Evolutionary conservation across 2,113 vertebrate species (phyloP).

Genomic region (Prunella himalayana): DNA sequence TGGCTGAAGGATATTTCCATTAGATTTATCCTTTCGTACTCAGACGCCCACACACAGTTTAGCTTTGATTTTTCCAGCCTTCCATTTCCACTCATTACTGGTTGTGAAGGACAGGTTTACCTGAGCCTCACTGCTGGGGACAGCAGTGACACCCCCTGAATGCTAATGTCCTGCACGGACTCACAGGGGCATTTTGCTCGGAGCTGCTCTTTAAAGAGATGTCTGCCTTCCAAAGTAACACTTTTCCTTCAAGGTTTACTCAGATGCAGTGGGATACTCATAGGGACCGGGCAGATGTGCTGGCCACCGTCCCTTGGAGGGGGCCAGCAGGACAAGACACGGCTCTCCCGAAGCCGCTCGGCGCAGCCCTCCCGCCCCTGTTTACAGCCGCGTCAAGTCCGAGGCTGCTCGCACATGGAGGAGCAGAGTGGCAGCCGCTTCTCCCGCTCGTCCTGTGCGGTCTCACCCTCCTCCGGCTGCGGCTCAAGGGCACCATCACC

Average conservation of each 20-base stretch:
- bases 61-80: not conserved
- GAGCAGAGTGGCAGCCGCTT: rapidly evolving
- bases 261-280: not conserved
- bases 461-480: not conserved
- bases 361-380: rapidly evolving
- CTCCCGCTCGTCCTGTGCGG: not conserved
- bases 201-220: not conserved
- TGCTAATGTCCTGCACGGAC: not conserved
- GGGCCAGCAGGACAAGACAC: rapidly evolving
- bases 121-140: not conserved
- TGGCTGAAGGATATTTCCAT: conserved; percentile 41
- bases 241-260: not conserved
- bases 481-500: not conserved
- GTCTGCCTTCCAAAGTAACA: not conserved
- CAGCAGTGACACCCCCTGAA: not conserved
- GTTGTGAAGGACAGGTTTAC: not conserved
- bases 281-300: rapidly evolving
- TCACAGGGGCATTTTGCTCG: rapidly evolving
- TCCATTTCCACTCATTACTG: not conserved
- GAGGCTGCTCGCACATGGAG: not conserved
- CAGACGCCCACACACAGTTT: conserved; percentile 2
- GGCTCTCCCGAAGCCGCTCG: rapidly evolving
- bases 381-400: rapidly evolving
- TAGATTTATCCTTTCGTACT: conserved; percentile 22
- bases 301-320: rapidly evolving